Conservation (phyloP, 1,140 invertebrate genomes). For the Sminthurides bifidus region DNA sequence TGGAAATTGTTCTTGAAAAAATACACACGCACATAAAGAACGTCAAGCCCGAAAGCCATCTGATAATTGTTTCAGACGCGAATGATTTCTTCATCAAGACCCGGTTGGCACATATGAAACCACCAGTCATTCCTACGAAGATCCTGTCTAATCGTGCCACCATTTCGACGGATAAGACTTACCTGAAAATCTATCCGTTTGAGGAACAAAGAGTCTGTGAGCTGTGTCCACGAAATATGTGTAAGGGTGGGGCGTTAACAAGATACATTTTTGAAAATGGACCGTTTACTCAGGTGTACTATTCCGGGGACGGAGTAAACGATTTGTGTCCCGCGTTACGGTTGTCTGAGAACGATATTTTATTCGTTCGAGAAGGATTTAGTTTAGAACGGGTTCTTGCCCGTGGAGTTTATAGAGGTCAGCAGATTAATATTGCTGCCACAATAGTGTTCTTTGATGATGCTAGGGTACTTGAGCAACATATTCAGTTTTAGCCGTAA, state of each 20-base stretch:
- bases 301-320: conserved; percentile 29
- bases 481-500: conserved; percentile 6
- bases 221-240: conserved; percentile 25
- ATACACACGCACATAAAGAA: not conserved
- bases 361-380: conserved; percentile 26
- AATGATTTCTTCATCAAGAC: conserved; percentile 28
- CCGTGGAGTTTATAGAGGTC: conserved; percentile 9
- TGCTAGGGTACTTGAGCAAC: conserved; percentile 12
- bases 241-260: conserved; percentile 22
- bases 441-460: conserved; percentile 17
- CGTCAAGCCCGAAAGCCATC: not conserved
- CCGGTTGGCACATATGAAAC: conserved; percentile 4
- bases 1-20: conserved; percentile 17
- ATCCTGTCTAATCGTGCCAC: conserved; percentile 24
- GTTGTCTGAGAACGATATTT: conserved; percentile 16
- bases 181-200: conserved; percentile 20
- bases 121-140: conserved; percentile 18
- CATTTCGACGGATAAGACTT: conserved; percentile 3
- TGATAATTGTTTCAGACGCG: conserved; percentile 26
- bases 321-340: conserved; percentile 23
- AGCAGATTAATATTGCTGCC: conserved; percentile 12
- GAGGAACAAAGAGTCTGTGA: conserved; percentile 16
- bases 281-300: conserved; percentile 23
- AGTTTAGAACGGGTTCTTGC: conserved; percentile 21
- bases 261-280: conserved; percentile 24